Conservation (phyloP, 1,140 invertebrate genomes). For the Pinna nobilis region DNA sequence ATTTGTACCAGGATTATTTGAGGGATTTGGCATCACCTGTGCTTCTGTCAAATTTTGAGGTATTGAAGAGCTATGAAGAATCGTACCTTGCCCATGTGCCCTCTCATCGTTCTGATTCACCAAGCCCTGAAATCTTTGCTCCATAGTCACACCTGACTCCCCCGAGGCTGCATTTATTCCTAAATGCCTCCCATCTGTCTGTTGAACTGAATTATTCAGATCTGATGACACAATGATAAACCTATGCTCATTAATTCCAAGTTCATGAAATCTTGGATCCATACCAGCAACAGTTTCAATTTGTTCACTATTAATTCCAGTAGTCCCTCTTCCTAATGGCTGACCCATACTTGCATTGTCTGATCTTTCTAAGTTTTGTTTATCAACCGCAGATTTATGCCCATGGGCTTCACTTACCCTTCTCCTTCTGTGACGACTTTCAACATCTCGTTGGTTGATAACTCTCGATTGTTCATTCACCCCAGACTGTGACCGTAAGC, state of each 20-base stretch:
- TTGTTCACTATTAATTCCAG: constrained; percentile 6
- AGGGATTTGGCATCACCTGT: not conserved
- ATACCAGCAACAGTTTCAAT: not conserved
- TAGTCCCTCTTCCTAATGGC: not conserved
- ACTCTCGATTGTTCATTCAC: not conserved
- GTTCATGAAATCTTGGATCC: not conserved
- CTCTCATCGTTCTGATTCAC: no score
- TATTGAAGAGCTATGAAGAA: no score
- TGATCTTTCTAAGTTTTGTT: not conserved
- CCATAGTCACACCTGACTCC: no score
- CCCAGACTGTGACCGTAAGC: not conserved
- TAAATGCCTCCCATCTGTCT: not conserved
- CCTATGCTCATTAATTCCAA: not conserved
- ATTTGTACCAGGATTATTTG: no score
- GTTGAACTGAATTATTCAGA: not conserved
- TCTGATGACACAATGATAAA: not conserved
- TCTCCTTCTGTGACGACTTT: no score
- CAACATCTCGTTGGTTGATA: not conserved
- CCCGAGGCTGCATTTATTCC: no score
- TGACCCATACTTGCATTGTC: not conserved
- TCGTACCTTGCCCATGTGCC: no score
- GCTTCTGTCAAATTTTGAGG: not conserved
- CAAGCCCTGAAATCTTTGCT: no score
- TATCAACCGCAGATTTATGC: not conserved
- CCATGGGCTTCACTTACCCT: not conserved